Evolutionary conservation across 2,888 invertebrate species (phyloP).

Genomic region (Notodonta ziczac): DNA sequence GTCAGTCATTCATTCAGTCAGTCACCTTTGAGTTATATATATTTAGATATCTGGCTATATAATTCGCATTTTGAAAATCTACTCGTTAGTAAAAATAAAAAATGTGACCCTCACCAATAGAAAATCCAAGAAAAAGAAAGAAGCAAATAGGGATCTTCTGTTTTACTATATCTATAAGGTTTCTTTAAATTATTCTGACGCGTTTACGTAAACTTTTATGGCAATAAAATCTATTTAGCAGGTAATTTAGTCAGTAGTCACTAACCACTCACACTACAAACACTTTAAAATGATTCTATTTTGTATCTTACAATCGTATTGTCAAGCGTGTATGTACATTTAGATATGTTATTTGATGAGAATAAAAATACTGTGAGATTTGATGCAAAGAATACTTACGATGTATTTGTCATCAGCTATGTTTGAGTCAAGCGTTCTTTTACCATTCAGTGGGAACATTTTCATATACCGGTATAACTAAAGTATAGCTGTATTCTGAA

Average conservation of each 20-base stretch:
- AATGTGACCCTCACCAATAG: no score
- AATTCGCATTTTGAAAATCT: no score
- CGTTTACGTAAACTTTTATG: constrained; percentile 16
- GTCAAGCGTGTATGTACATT: constrained; percentile 82
- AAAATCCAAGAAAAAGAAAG: no score
- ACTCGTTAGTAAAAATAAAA: no score
- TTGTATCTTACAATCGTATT: constrained; percentile 76
- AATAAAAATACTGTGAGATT: constrained; percentile 52
- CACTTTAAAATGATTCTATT: constrained; percentile 52
- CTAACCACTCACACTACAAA: constrained; percentile 44
- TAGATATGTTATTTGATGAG: constrained; percentile 81
- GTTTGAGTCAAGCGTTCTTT: constrained; percentile 19
- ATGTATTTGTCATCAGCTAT: constrained; percentile 28
- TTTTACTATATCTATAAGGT: no score
- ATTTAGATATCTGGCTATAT: no score
- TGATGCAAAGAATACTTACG: constrained; percentile 40
- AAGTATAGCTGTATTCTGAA: no score
- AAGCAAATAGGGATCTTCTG: no score
- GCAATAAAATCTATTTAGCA: constrained; percentile 22
- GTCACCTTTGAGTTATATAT: no score
- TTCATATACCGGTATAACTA: no score
- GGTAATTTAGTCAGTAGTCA: constrained; percentile 35
- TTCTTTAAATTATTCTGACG: not conserved
- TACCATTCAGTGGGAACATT: no score
- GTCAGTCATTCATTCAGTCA: no score